These are phyloP conservation scores for Gavialis gangeticus DNA, from an alignment of 2,113 vertebrate species.

Conservation along the genomic window DNA sequence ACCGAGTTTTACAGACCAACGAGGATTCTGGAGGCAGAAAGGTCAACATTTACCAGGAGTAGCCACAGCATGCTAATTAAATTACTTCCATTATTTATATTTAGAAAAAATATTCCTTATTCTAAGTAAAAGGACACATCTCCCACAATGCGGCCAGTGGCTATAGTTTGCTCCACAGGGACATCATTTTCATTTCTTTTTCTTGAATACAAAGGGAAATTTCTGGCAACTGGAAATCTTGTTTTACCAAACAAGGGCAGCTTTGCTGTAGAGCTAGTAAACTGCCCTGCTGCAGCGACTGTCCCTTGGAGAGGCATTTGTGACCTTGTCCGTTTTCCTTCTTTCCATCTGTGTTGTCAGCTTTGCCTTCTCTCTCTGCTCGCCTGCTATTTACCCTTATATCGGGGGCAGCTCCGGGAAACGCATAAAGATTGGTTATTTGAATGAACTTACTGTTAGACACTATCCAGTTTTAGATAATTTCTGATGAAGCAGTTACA, in stretches of 20 bases:
- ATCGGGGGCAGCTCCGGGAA: not conserved
- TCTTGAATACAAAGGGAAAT: not conserved
- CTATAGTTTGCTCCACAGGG: not conserved
- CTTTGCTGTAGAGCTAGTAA: not conserved
- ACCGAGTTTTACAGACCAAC: not conserved
- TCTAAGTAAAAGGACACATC: not conserved
- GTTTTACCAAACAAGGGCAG: not conserved
- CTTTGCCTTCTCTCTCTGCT: not conserved
- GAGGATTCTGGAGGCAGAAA: not conserved
- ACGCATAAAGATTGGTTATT: not conserved
- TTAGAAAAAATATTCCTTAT: not conserved
- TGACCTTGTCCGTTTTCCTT: not conserved
- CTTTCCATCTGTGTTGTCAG: not conserved
- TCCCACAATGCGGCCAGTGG: not conserved
- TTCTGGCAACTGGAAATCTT: not conserved
- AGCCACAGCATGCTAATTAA: not conserved
- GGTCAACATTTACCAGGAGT: not conserved
- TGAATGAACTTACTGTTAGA: not conserved
- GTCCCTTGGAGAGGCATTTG: not conserved
- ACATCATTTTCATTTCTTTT: not conserved
- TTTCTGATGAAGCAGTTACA: not conserved
- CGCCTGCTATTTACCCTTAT: not conserved
- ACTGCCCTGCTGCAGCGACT: not conserved
- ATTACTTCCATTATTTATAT: not conserved
- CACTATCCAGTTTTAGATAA: not conserved